Conservation (phyloP, 2,113 vertebrate species). For the Crotophaga sulcirostris region DNA sequence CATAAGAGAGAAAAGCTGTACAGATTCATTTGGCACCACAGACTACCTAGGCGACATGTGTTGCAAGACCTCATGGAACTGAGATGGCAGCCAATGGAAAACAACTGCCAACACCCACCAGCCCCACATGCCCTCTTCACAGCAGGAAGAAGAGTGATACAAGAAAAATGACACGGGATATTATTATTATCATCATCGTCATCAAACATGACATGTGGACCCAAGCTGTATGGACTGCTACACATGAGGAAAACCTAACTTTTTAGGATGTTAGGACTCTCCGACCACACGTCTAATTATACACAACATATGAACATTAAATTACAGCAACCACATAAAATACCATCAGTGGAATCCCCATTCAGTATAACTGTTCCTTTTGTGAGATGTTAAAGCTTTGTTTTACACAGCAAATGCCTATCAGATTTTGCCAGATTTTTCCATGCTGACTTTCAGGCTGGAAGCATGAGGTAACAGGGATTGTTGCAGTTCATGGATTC, state of each 20-base stretch:
- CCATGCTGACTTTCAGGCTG: background rate
- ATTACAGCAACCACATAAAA: background rate
- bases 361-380: background rate
- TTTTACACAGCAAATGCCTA: background rate
- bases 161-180: background rate
- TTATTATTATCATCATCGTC: background rate
- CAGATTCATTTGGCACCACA: background rate
- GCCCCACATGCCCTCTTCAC: background rate
- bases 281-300: background rate
- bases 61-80: background rate
- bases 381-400: background rate
- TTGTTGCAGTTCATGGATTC: background rate
- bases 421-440: background rate
- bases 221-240: background rate
- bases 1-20: background rate
- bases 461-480: background rate
- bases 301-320: background rate
- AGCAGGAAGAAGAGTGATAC: background rate
- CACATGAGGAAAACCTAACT: background rate
- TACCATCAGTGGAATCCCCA: background rate
- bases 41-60: accelerated
- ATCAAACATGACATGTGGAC: background rate
- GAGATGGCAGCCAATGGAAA: background rate
- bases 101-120: background rate
- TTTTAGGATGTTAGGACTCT: background rate